Conservation (phyloP, 2,888 invertebrate species). For the Nomada fabriciana region DNA sequence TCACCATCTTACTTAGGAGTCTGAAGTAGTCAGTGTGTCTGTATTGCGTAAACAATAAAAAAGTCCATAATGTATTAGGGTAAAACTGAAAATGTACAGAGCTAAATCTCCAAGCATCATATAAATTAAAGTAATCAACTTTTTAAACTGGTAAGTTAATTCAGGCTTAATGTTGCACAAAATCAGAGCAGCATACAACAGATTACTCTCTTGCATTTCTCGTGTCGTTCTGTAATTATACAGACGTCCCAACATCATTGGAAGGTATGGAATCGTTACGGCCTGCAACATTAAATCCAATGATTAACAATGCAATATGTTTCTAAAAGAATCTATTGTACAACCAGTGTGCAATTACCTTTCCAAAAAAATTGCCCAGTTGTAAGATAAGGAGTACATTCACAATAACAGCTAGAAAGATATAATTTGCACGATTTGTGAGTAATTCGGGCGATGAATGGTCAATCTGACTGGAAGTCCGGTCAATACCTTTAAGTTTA, state of each 20-base stretch:
- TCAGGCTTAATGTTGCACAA: conserved; percentile 78
- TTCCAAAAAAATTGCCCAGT: conserved; percentile 73
- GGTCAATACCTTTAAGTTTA: background rate
- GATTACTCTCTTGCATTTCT: conserved; percentile 63
- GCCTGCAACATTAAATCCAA: conserved; percentile 72
- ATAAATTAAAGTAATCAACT: conserved; percentile 58
- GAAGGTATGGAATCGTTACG: conserved; percentile 75
- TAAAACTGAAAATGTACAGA: conserved; percentile 78
- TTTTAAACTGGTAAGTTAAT: conserved; percentile 71
- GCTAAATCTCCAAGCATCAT: conserved; percentile 73
- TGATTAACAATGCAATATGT: background rate
- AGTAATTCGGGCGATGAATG: conserved; percentile 29
- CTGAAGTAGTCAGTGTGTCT: background rate
- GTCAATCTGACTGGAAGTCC: background rate
- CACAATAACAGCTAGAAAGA: conserved; percentile 75
- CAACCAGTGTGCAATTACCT: conserved; percentile 67
- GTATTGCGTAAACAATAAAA: conserved; percentile 26
- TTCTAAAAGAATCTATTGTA: background rate
- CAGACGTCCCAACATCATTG: conserved; percentile 71
- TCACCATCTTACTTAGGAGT: conserved; percentile 1
- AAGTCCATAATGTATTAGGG: conserved; percentile 67
- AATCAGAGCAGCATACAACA: conserved; percentile 76
- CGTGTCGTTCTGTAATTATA: conserved; percentile 53
- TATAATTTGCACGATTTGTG: conserved; percentile 66
- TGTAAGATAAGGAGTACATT: conserved; percentile 75